phyloP scores from a whole-genome alignment of 2,888 invertebrate species.

The Acleris emargana region DNA sequence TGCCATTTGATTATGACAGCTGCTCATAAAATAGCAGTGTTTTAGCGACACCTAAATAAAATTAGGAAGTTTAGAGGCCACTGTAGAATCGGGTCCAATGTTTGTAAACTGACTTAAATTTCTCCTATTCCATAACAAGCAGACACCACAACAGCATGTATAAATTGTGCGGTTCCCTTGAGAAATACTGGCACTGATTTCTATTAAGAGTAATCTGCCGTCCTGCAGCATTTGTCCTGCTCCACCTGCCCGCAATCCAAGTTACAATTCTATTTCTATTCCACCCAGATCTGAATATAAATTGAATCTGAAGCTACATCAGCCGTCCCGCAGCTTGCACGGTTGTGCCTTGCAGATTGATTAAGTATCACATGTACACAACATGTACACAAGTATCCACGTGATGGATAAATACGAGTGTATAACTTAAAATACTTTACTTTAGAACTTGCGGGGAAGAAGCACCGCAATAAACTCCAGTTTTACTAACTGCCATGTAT shows the following conservation, averaged over 20 bases:
- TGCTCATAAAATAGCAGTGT: too few relatives aligned
- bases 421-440: too few relatives aligned
- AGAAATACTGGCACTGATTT: conserved; percentile 27
- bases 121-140: too few relatives aligned
- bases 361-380: conserved; percentile 51
- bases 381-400: neutral
- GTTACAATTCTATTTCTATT: conserved; percentile 70
- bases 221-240: conserved; percentile 37
- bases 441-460: too few relatives aligned
- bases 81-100: too few relatives aligned
- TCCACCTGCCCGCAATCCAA: conserved; percentile 65
- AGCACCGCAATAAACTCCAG: too few relatives aligned
- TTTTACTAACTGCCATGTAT: too few relatives aligned
- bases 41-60: too few relatives aligned
- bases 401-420: conserved; percentile 39
- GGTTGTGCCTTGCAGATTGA: conserved; percentile 63
- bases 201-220: conserved; percentile 32
- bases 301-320: conserved; percentile 69
- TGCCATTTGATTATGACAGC: too few relatives aligned
- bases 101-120: too few relatives aligned
- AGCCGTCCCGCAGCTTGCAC: conserved; percentile 54
- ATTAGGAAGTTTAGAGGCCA: too few relatives aligned
- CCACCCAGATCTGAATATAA: conserved; percentile 68
- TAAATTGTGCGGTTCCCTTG: conserved; percentile 23
- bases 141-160: neutral